Evolutionary conservation across 2,113 vertebrate species (phyloP).

Genomic region (Anas platyrhynchos): DNA sequence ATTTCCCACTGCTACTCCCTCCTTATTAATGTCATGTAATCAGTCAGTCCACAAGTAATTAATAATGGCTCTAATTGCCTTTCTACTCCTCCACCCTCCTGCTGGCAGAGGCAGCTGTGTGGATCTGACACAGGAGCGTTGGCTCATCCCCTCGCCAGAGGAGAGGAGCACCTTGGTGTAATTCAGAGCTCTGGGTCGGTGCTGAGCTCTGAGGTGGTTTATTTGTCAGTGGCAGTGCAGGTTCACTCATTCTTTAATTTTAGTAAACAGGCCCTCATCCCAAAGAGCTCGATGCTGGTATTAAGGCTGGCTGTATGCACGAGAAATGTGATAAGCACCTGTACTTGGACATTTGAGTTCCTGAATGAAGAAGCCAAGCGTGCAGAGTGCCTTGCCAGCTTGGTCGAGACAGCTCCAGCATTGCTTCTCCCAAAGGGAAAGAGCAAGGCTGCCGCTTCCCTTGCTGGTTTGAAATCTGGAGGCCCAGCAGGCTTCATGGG

Average conservation of each 20-base stretch:
- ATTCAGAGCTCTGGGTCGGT: background rate
- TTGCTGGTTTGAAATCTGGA: background rate
- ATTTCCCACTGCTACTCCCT: accelerated
- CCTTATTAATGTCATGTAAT: background rate
- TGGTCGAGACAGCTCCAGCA: background rate
- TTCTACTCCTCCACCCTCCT: background rate
- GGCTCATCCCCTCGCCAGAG: background rate
- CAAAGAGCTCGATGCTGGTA: background rate
- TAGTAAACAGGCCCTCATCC: background rate
- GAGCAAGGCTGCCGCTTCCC: background rate
- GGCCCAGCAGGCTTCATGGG: background rate
- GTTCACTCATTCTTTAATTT: background rate
- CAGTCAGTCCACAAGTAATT: background rate
- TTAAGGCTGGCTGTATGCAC: background rate
- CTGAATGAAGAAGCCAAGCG: background rate
- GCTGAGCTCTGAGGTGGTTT: background rate
- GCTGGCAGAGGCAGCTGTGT: background rate
- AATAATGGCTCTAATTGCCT: background rate
- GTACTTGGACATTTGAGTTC: background rate
- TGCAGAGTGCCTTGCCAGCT: background rate
- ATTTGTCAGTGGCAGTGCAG: background rate
- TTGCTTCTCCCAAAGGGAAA: background rate
- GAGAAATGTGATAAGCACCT: background rate
- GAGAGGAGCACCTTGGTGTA: background rate
- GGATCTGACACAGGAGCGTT: accelerated